Evolutionary conservation across 2,113 vertebrate genomes (phyloP).

Genomic region (Corvus moneduloides): DNA sequence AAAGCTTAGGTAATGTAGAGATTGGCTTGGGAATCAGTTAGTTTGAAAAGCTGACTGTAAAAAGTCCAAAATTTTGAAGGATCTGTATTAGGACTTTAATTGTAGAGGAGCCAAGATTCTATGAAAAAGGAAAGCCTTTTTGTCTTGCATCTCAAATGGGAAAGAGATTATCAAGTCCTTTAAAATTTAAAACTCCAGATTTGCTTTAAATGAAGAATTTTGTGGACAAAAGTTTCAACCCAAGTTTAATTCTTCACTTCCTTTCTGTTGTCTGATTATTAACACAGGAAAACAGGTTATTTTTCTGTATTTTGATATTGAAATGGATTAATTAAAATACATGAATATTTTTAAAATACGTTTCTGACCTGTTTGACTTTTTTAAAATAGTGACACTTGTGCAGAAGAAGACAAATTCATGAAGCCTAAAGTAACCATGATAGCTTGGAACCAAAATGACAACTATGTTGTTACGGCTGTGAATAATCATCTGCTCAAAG

Average conservation of each 20-base stretch:
- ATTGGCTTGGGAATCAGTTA: background rate
- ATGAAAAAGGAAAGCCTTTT: background rate
- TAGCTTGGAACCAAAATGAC: conserved; percentile 95
- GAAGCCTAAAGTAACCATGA: conserved; percentile 98
- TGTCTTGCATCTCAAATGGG: background rate
- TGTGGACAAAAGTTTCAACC: background rate
- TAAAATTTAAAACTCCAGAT: background rate
- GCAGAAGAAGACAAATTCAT: conserved; percentile 87
- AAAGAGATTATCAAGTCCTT: background rate
- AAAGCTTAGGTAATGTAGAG: background rate
- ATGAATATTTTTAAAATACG: background rate
- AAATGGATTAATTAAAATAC: background rate
- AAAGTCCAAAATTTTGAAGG: background rate
- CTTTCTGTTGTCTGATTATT: background rate
- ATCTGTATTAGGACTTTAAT: background rate
- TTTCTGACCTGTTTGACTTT: background rate
- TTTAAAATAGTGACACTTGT: conserved; percentile 59
- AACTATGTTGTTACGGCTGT: conserved; percentile 93
- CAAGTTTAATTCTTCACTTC: background rate
- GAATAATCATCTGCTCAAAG: conserved; percentile 96
- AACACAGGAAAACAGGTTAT: background rate
- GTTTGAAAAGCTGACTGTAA: background rate
- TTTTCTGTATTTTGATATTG: background rate
- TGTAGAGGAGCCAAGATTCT: background rate
- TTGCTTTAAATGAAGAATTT: background rate